A percentile compares a stretch with the other conserved stretches of the same genome.
Evolutionary conservation across 2,113 vertebrate species (phyloP).

Genomic region (Sitta europaea): DNA sequence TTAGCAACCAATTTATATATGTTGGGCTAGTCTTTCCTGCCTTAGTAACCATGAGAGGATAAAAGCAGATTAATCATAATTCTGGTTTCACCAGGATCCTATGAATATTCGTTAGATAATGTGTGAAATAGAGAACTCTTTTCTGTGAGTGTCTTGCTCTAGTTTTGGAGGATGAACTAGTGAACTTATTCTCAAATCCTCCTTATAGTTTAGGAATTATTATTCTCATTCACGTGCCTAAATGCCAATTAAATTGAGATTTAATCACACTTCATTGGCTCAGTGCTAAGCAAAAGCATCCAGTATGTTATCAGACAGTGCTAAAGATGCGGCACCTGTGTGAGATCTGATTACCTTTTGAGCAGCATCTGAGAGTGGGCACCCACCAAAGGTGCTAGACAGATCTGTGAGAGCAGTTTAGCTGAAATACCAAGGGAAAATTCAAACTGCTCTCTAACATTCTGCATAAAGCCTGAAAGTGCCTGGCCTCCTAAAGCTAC

Average conservation of each 20-base stretch:
- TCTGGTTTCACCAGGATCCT: not conserved
- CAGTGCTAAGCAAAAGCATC: not conserved
- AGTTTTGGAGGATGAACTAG: not conserved
- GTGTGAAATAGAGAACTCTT: not conserved
- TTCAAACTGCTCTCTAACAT: not conserved
- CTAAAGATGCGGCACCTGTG: not conserved
- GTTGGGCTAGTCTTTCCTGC: not conserved
- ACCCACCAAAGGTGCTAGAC: not conserved
- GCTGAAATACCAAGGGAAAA: not conserved
- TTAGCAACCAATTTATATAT: not conserved
- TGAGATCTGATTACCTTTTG: not conserved
- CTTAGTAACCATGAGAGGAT: not conserved
- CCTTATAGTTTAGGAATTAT: not conserved
- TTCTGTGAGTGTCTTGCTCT: not conserved
- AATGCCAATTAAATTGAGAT: not conserved
- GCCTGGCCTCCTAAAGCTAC: not conserved
- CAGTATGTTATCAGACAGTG: not conserved
- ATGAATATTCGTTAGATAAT: not conserved
- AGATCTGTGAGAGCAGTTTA: not conserved
- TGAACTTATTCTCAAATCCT: not conserved
- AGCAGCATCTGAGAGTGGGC: not conserved
- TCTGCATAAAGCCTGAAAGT: not conserved
- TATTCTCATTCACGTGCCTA: not conserved
- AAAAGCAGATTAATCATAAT: not conserved
- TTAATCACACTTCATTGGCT: not conserved